Evolutionary conservation across 2,888 invertebrate species (phyloP).

Genomic region (Galerucella calmariensis): DNA sequence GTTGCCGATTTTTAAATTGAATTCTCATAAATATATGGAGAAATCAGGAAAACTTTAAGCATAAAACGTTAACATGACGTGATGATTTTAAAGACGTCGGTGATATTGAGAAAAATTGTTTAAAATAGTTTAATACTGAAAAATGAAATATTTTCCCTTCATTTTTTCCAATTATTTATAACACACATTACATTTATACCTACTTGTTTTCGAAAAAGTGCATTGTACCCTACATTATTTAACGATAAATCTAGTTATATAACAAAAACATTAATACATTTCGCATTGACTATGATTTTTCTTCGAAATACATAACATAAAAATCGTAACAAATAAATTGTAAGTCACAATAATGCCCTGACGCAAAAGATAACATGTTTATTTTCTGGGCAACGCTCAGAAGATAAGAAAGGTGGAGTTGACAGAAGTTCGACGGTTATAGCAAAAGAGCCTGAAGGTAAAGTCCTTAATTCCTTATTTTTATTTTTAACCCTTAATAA

Average conservation of each 20-base stretch:
- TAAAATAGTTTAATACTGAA: too few species aligned
- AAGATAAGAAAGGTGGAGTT: conserved; percentile 92
- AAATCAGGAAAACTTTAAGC: too few species aligned
- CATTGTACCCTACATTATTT: not conserved
- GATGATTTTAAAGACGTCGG: too few species aligned
- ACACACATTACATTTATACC: too few species aligned
- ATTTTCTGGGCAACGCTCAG: conserved; percentile 72
- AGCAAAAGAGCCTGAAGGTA: conserved; percentile 93
- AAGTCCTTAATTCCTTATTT: conserved; percentile 54
- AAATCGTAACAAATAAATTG: not conserved
- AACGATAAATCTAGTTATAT: not conserved
- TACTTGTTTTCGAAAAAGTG: too few species aligned
- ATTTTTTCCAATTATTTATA: too few species aligned
- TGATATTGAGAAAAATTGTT: too few species aligned
- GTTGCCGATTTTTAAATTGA: too few species aligned
- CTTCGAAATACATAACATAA: not conserved
- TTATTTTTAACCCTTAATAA: conserved; percentile 34
- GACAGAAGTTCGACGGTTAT: conserved; percentile 94
- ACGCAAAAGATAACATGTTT: conserved; percentile 65
- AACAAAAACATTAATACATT: conserved; percentile 1
- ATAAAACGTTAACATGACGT: too few species aligned
- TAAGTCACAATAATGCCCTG: conserved; percentile 19
- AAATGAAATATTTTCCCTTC: too few species aligned
- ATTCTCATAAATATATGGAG: too few species aligned
- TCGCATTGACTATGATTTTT: not conserved